Percentiles rank a stretch among this genome's conserved stretches.
These are phyloP conservation scores for Xylophagus ater DNA, from an alignment of 2,888 invertebrate genomes.

Conservation along the genomic window DNA sequence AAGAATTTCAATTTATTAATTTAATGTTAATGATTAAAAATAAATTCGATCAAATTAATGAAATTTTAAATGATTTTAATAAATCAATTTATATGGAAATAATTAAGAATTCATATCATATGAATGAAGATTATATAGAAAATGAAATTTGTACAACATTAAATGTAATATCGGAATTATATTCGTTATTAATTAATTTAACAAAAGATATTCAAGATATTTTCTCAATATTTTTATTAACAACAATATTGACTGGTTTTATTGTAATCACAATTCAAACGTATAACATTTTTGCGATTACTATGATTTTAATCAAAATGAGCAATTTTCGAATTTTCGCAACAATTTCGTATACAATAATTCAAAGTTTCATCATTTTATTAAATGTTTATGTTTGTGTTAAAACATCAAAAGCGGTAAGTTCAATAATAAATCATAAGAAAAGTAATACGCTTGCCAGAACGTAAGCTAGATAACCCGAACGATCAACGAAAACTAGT, in stretches of 20 bases:
- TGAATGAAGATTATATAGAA: neutral
- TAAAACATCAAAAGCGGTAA: slow-evolving; percentile 7
- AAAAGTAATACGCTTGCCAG: neutral
- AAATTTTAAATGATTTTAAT: neutral
- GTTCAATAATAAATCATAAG: neutral
- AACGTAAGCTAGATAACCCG: no score
- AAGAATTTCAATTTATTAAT: slow-evolving; percentile 9
- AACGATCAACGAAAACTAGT: no score
- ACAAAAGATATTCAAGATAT: slow-evolving; percentile 3
- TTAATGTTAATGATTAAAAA: slow-evolving; percentile 2
- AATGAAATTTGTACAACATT: neutral
- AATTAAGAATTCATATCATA: neutral
- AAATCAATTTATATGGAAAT: neutral
- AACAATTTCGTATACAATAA: neutral
- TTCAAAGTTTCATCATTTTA: slow-evolving; percentile 4
- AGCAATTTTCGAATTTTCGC: slow-evolving; percentile 6
- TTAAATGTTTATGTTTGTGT: slow-evolving; percentile 7
- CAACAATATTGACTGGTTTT: slow-evolving; percentile 3
- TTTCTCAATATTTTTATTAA: slow-evolving; percentile 3
- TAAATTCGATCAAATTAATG: slow-evolving; percentile 5
- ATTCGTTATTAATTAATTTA: neutral
- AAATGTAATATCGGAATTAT: slow-evolving; percentile 2
- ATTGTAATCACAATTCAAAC: slow-evolving; percentile 4
- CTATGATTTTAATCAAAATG: slow-evolving; percentile 3
- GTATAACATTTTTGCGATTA: slow-evolving; percentile 5